phyloP scores from a whole-genome alignment of 2,113 vertebrate species.

The Otocyon megalotis region DNA sequence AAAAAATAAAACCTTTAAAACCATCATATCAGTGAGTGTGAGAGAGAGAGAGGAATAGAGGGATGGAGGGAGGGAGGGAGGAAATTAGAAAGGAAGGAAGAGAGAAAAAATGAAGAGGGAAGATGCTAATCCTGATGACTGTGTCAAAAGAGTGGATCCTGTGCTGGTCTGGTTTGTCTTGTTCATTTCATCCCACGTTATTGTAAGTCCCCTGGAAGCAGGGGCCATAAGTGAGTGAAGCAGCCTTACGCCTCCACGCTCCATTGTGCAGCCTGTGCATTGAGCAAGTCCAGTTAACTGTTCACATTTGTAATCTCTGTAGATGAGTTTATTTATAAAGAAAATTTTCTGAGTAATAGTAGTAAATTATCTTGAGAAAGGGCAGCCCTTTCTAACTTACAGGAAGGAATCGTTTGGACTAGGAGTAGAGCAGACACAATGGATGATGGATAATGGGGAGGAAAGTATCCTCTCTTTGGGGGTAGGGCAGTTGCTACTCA shows the following conservation, averaged over 20 bases:
- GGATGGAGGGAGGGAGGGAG: background rate
- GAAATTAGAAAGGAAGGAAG: too few species aligned
- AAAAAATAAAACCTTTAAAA: background rate
- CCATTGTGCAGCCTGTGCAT: background rate
- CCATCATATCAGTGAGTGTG: background rate
- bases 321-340: background rate
- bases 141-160: background rate
- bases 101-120: too few species aligned
- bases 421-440: background rate
- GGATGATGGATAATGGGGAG: background rate
- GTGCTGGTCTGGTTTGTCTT: background rate
- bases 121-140: background rate
- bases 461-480: background rate
- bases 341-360: background rate
- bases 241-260: too few species aligned
- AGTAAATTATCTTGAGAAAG: background rate
- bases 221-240: background rate
- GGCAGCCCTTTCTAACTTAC: background rate
- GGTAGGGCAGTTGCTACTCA: background rate
- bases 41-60: fast-evolving
- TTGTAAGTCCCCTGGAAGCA: background rate
- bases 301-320: background rate
- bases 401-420: background rate
- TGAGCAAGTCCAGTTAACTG: background rate
- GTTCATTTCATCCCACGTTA: background rate